Evolutionary conservation across 1,140 invertebrate species (phyloP), one percentile per base, ranked within the genome.

Genomic region (Eubasilissa regina): DNA sequence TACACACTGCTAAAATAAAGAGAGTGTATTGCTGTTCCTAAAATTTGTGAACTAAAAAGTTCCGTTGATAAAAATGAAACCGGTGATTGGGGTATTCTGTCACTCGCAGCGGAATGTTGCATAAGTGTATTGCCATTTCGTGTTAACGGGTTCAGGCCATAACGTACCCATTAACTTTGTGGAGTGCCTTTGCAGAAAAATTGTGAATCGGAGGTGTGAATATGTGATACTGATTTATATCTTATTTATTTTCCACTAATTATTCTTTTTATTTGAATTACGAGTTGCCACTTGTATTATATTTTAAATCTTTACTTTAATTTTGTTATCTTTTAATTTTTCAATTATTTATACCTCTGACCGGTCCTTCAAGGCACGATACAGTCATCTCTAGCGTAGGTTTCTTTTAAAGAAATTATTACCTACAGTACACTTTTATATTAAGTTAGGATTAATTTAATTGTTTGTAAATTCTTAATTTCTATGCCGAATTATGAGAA

Each of bases 271-370:
- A 60, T 60, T 78, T 43, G 25, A 47, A 43, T 75, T 66, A 17
- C 74, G 25, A 21, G 53, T 75, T 66, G 45, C 73, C 58, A 35
- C 60, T 62, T 78, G 75, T 64, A 74, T 81, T 81, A 77, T 44
- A 47, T 45, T 25, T 43, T 12, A 53, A 74, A n/a, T 56, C 53
- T 77, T 76, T 76, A 62, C 75, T 80, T n/a, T 48, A 56, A 56
- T 58, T 21, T 58, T 15, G 55, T 3, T 58, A 58, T 58, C 17
- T 19, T 58, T 58, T 58, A 19, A 15, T 58, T 58, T 58, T 58
- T 56, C 17, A 17, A 17, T 56, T 56, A n/a, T 56, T 56, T 56
- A 56, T 56, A 56, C 53, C 53, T 56, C n/a, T 15, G 53, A 56
- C 4, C n/a, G n/a, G 53, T 56, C 53, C n/a, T 15, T 9, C 7